Evolutionary conservation across 2,888 invertebrate species (phyloP), one percentile per base, ranked within the genome.

Genomic region (Biston stratarius): DNA sequence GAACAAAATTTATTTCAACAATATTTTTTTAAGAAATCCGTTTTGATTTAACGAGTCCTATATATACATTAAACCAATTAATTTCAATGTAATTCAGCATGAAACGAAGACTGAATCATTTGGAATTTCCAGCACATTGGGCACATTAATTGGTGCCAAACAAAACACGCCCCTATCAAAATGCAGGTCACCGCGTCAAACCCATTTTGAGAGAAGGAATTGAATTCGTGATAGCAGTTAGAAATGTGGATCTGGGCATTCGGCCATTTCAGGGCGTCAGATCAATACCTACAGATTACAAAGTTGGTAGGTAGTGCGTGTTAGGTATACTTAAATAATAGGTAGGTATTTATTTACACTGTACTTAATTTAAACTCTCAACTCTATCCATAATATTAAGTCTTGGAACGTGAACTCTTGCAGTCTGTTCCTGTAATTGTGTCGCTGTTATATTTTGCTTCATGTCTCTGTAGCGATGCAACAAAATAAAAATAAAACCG

Each of bases 191-290:
- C 71, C 74, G 71, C 77, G 64, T 74, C 69, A 74, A 71, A 74
- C 69, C 71, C 74, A 80, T 78, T 81, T 76, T 66, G 70, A 74
- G 72, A 69, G 65, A 68, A 70, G 68, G 77, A 81, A 83, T 84
- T 82, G 81, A 86, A 86, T 83, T 82, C 78, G 80, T 80, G 83
- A 83, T 80, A 71, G 77, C 68, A 72, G 70, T 55, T 58, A 62
- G 62, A 42, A 56, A 62, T 62, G 67, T 53, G 61, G 15, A 59
- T 42, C 34, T 15, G 48, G 14, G 14, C 24, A n/a, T 14, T 12
- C n/a, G 42, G 55, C 42, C 55, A 44, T 42, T 42, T 44, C 24
- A 36, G 55, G 33, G 38, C 38, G 9, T 38, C 38, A 38, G 8
- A 38, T 9, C 38, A n/a, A n/a, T 44, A 44, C n/a, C 12, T n/a